Percentiles rank a stretch among this genome's conserved stretches.
Evolutionary conservation across 1,140 invertebrate genomes (phyloP).

Genomic region (Cydia pomonella): DNA sequence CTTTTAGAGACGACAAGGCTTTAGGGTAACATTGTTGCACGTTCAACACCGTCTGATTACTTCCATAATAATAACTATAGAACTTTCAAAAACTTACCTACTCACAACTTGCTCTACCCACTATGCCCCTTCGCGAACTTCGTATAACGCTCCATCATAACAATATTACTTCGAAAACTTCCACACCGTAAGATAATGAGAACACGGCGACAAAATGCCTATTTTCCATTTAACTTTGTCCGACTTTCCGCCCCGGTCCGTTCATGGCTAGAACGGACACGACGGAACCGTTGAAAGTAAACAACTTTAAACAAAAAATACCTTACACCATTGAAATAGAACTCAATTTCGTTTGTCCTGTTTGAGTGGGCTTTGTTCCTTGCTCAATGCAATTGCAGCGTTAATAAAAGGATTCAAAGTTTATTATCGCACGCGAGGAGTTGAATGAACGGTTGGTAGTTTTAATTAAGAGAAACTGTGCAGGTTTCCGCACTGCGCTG

Average conservation of each 20-base stretch:
- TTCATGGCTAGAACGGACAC: not conserved
- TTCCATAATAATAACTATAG: not conserved
- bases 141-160: not conserved
- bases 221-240: conserved; percentile 20
- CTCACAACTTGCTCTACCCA: not conserved
- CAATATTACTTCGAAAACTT: conserved; percentile 2
- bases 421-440: not conserved
- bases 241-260: not conserved
- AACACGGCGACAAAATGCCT: conserved; percentile 9
- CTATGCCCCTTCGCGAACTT: not conserved
- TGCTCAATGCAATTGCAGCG: not conserved
- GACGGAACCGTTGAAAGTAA: not conserved
- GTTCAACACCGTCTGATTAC: not conserved
- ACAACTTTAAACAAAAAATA: not conserved
- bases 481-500: not conserved
- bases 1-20: too few relatives aligned
- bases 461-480: conserved; percentile 23
- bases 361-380: too few relatives aligned
- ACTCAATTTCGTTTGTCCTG: not conserved
- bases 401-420: not conserved
- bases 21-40: not conserved
- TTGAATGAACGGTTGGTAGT: conserved; percentile 10
- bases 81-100: not conserved
- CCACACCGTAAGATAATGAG: not conserved
- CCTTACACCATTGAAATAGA: not conserved